Evolutionary conservation across 2,888 invertebrate genomes (phyloP).

Genomic region (Keiferia lycopersicella): DNA sequence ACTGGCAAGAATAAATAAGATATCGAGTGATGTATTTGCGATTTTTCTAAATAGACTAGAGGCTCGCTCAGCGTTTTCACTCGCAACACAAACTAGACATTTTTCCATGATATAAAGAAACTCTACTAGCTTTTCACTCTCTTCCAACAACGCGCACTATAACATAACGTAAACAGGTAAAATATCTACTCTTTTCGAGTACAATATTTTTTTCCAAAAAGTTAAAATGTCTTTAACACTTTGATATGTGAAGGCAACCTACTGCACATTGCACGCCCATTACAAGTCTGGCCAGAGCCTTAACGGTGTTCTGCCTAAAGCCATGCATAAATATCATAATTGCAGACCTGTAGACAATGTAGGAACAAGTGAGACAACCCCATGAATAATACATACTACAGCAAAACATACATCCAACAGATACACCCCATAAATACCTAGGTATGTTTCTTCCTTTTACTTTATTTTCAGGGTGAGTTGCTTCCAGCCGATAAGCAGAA

Average conservation of each 20-base stretch:
- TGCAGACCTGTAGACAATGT: conserved; percentile 75
- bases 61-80: too few relatives aligned
- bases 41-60: too few relatives aligned
- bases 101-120: too few relatives aligned
- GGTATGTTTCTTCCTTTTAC: conserved; percentile 48
- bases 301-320: conserved; percentile 69
- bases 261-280: neutral
- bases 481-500: conserved; percentile 40
- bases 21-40: too few relatives aligned
- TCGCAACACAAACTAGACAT: too few relatives aligned
- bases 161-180: too few relatives aligned
- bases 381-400: conserved; percentile 74
- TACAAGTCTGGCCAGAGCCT: conserved; percentile 38
- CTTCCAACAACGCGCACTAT: too few relatives aligned
- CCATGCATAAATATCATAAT: conserved; percentile 75
- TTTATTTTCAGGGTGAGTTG: conserved; percentile 60
- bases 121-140: too few relatives aligned
- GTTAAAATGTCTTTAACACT: too few relatives aligned
- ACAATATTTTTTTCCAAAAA: too few relatives aligned
- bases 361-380: conserved; percentile 66
- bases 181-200: too few relatives aligned
- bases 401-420: conserved; percentile 53
- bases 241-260: neutral
- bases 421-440: conserved; percentile 44
- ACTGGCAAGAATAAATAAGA: too few relatives aligned